phyloP scores from a whole-genome alignment of 2,888 invertebrate genomes.

The Dinocampus coccinellae region DNA sequence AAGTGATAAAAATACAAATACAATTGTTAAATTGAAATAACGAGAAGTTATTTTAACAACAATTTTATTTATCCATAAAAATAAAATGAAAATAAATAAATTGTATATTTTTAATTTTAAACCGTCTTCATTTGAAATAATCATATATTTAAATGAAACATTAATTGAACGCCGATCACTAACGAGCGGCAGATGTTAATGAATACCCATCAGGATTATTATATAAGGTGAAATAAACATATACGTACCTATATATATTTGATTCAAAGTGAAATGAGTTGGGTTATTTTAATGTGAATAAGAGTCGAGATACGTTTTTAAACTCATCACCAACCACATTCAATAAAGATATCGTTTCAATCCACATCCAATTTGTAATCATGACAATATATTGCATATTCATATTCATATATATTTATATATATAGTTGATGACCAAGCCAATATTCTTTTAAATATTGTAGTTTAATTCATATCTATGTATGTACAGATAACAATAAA shows the following conservation, averaged over 20 bases:
- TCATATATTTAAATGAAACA: constrained; percentile 46
- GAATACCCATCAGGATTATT: constrained; percentile 33
- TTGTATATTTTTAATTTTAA: constrained; percentile 20
- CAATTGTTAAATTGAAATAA: neutral
- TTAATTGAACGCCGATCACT: constrained; percentile 46
- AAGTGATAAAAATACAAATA: neutral
- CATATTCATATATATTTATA: constrained; percentile 28
- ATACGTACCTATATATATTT: constrained; percentile 36
- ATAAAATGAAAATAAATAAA: neutral
- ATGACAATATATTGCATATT: constrained; percentile 30
- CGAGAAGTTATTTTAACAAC: too few relatives aligned
- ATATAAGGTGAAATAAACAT: constrained; percentile 26
- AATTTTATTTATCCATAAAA: too few relatives aligned
- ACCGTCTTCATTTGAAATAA: constrained; percentile 23
- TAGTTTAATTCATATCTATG: neutral
- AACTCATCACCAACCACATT: neutral
- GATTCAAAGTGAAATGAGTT: constrained; percentile 32
- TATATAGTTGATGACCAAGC: neutral
- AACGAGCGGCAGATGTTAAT: constrained; percentile 46
- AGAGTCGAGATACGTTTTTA: constrained; percentile 10
- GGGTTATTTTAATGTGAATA: constrained; percentile 15
- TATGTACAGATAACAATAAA: neutral
- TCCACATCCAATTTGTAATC: constrained; percentile 43
- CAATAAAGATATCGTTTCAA: constrained; percentile 38
- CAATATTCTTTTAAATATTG: neutral